These are phyloP conservation scores for Avahi laniger DNA, from an alignment of 2,797 vertebrate species.

Conservation along the genomic window DNA sequence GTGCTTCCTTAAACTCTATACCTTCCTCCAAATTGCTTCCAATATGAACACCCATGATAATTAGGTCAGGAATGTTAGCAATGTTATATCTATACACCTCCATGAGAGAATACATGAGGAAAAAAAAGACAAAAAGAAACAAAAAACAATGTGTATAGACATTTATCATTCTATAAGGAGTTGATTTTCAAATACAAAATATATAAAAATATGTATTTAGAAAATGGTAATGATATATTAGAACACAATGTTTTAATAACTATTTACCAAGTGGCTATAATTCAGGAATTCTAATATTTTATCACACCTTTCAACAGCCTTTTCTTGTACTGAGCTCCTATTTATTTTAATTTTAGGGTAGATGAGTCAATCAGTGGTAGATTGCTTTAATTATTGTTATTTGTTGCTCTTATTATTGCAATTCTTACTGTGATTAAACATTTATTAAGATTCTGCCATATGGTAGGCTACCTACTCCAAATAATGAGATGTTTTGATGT, in stretches of 20 bases:
- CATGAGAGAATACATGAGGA: background rate
- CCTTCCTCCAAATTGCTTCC: background rate
- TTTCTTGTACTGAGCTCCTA: background rate
- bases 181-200: conserved; percentile 14
- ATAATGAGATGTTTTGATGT: conserved; percentile 60
- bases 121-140: background rate
- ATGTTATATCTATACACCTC: background rate
- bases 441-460: conserved; percentile 51
- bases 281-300: conserved; percentile 17
- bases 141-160: background rate
- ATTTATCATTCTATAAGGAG: background rate
- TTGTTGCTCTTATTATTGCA: conserved; percentile 12
- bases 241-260: background rate
- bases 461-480: conserved; percentile 13
- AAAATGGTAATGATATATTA: background rate
- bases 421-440: conserved; percentile 54
- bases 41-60: background rate
- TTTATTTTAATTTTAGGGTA: conserved; percentile 56
- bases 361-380: background rate
- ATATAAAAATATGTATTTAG: background rate
- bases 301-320: background rate
- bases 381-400: conserved; percentile 59
- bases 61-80: background rate
- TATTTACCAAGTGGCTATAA: background rate
- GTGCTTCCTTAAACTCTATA: background rate